These are phyloP conservation scores for Seriola dumerili DNA, from an alignment of 2,113 vertebrate species.

Conservation along the genomic window DNA sequence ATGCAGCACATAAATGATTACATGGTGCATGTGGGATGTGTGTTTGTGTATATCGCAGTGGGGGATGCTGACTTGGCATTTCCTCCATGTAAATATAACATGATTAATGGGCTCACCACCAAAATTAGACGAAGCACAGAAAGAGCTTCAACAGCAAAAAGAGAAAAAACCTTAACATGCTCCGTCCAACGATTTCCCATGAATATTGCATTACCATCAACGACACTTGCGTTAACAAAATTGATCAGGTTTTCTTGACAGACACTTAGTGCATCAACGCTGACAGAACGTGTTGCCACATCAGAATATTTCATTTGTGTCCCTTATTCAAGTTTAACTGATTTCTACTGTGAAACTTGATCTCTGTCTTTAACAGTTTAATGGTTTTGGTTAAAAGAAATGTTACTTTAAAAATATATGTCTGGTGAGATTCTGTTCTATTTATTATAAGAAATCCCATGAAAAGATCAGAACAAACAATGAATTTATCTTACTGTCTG, in stretches of 20 bases:
- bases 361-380: too few species aligned
- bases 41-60: constrained; percentile 20
- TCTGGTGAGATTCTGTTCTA: not conserved
- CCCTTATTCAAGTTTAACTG: not conserved
- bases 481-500: too few species aligned
- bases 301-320: not conserved
- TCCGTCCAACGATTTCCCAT: constrained; percentile 14
- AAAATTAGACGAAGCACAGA: constrained; percentile 37
- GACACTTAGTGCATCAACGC: not conserved
- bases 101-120: constrained; percentile 69
- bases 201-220: constrained; percentile 12
- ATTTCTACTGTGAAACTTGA: not conserved
- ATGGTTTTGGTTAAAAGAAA: not conserved
- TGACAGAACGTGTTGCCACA: not conserved
- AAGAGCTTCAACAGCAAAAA: constrained; percentile 43
- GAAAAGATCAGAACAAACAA: too few species aligned
- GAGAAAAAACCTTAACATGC: constrained; percentile 19
- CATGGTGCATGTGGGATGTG: constrained; percentile 37
- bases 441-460: not conserved
- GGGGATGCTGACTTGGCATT: constrained; percentile 61
- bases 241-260: not conserved
- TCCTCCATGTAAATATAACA: constrained; percentile 58
- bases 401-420: not conserved
- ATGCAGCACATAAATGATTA: constrained; percentile 62
- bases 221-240: not conserved